Base-by-base conservation (phyloP, 1,140 invertebrate genomes). In the Gonioctena quinquepunctata region DNA sequence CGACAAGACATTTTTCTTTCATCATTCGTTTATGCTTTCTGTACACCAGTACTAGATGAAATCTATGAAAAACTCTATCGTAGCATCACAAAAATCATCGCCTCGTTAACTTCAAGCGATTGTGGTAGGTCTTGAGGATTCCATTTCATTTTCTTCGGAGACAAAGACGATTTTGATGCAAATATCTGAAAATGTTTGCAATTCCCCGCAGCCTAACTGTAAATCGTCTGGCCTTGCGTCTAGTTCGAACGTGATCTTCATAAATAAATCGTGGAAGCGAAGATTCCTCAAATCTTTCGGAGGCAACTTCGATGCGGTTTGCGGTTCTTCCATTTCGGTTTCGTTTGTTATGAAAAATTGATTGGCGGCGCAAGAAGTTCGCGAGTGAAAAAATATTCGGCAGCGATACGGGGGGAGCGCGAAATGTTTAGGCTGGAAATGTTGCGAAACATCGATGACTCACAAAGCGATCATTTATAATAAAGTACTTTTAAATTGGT, bases 231-330 rank as follows among this genome's bases (percentile, higher is more conserved):
- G 52, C 7, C 52, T 18, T 21, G 13, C 8, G 52, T 56, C 52
- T 56, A 56, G 18, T 19, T 21, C 18, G 6, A 23, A 56, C 52
- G 52, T 56, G 52, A 56, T 56, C 52, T n/a, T 56, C 52, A 56
- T 56, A 56, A 56, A 56, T 56, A 56, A 56, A 56, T 56, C 52
- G 21, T 56, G 52, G 21, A 19, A 18, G 7, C 52, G 52, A 56
- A 56, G 52, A 56, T 56, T 56, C 52, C 21, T 56, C 52, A 56
- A 56, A 56, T 56, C n/a, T 56, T 19, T 56, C 8, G 22, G 19
- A 56, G 52, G 7, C 22, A 23, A 56, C 4, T n/a, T 19, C 52
- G 33, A 42, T 42, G 33, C 33, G 33, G 16, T 42, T 42, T 42
- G 1, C 22, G 52, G 13, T 13, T 23, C 52, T 56, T 11, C 22